Base-by-base conservation (phyloP, 1,140 invertebrate genomes). In the Portunus trituberculatus region DNA sequence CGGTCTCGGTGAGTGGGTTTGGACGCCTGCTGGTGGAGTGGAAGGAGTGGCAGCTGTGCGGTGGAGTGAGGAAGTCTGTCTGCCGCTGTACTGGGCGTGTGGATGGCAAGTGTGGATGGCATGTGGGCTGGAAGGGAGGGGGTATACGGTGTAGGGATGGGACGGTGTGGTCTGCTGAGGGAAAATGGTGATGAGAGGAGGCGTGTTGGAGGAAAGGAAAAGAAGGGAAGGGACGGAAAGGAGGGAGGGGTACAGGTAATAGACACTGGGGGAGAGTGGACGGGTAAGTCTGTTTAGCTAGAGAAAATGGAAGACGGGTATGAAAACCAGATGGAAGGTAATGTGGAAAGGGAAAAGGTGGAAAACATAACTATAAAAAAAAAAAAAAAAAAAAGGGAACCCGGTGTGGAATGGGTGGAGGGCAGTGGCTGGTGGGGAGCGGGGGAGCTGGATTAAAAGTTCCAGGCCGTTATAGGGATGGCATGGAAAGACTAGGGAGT, bases 51-150 rank as follows among this genome's bases (percentile, higher is more conserved):
- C 16, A 39, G 86, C 31, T 88, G 86, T 32, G 86, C 31, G 25
- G 31, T 32, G 45, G 86, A 87, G 12, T 32, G 86, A 32, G 86
- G 86, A 46, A 87, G 31, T 25, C 86, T 88, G 86, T 88, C 31
- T 46, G 86, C 12, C 12, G 28, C 76, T 83, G 25, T 83, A 29
- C 25, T 0, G 83, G 32, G 83, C n/a, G 25, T 39, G 83, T 86
- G 83, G 83, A 32, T 12, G 31, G 83, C 10, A 32, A 4, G 83
- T 86, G 83, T 12, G n/a, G 67, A 32, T 12, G 31, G 83, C 10
- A 32, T 32, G 83, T 86, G 83, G 83, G 8, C 2, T 32, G 10
- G 4, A 14, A 20, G 52, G 16, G 8, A 7, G 83, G 83, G 32
- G 10, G 28, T 2, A 59, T 39, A 6, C 39, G 39, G 39, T 59